A percentile compares a stretch with the other conserved stretches of the same genome.
These are phyloP conservation scores for Erebia palarica DNA, from an alignment of 2,888 invertebrate species.

Conservation along the genomic window DNA sequence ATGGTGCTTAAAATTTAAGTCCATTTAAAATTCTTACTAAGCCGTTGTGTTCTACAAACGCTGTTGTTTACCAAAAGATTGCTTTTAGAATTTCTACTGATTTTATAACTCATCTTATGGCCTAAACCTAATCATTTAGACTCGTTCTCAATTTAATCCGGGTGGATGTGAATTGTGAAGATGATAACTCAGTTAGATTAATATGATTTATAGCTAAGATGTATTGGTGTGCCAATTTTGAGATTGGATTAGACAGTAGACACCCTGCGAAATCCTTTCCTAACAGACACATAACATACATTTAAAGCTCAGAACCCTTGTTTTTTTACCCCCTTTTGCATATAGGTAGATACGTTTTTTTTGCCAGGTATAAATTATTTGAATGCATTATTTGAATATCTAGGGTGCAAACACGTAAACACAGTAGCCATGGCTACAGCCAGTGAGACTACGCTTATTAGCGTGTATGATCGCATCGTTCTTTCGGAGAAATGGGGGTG, in stretches of 20 bases:
- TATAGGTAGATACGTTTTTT: neutral
- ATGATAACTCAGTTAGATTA: no score
- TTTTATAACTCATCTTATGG: no score
- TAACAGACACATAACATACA: no score
- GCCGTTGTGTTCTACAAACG: neutral
- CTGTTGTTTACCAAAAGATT: neutral
- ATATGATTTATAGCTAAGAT: no score
- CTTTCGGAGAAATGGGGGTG: constrained; percentile 41
- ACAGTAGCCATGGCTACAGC: constrained; percentile 38
- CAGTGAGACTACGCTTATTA: constrained; percentile 40
- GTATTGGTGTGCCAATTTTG: no score
- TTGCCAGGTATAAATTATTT: neutral
- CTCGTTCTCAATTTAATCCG: no score
- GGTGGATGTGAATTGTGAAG: no score
- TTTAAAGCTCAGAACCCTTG: no score
- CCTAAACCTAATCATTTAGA: no score
- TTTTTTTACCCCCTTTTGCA: neutral
- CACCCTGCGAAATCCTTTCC: no score
- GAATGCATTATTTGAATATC: neutral
- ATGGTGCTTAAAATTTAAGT: constrained; percentile 1
- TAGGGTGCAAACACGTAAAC: constrained; percentile 29
- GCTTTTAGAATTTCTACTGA: neutral
- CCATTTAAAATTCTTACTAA: constrained; percentile 9
- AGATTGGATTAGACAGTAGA: no score
- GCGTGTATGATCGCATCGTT: constrained; percentile 40